These are phyloP conservation scores for Dascyllus trimaculatus DNA, from an alignment of 2,113 vertebrate genomes.

Conservation along the genomic window DNA sequence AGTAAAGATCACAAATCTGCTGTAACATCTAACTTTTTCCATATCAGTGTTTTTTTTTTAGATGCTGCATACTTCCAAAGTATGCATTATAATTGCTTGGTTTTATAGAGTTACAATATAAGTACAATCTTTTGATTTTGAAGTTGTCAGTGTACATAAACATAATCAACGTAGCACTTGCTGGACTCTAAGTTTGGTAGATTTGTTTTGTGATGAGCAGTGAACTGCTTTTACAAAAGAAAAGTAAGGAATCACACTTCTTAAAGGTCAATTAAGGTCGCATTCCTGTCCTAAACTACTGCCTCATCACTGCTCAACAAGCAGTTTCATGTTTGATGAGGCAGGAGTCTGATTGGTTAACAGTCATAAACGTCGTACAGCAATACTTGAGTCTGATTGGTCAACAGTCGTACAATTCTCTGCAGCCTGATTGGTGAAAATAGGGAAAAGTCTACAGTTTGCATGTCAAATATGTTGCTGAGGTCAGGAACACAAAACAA, in stretches of 20 bases:
- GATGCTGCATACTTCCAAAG: slow-evolving; percentile 27
- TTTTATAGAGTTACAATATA: slow-evolving; percentile 34
- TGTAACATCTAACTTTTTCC: not conserved
- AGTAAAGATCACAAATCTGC: slow-evolving; percentile 26
- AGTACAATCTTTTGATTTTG: slow-evolving; percentile 26
- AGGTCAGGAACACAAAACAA: not conserved
- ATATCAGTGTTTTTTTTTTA: not conserved
- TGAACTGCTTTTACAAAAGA: not conserved
- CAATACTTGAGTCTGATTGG: slow-evolving; percentile 28
- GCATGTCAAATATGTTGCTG: not conserved
- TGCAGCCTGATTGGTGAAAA: slow-evolving; percentile 38
- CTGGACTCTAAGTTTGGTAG: not conserved
- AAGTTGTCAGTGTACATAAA: slow-evolving; percentile 10
- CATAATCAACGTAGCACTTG: not conserved
- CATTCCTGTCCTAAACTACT: not conserved
- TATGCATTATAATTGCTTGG: slow-evolving; percentile 18
- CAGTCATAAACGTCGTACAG: slow-evolving; percentile 50
- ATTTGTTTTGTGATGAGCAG: slow-evolving; percentile 12
- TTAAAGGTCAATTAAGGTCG: slow-evolving; percentile 25
- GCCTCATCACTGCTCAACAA: not conserved
- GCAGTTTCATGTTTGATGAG: not conserved
- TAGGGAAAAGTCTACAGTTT: slow-evolving; percentile 12
- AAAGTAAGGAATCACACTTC: not conserved
- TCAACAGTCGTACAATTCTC: slow-evolving; percentile 52
- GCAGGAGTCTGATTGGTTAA: slow-evolving; percentile 43